phyloP scores from a whole-genome alignment of 2,888 invertebrate genomes.

The Actias luna region DNA sequence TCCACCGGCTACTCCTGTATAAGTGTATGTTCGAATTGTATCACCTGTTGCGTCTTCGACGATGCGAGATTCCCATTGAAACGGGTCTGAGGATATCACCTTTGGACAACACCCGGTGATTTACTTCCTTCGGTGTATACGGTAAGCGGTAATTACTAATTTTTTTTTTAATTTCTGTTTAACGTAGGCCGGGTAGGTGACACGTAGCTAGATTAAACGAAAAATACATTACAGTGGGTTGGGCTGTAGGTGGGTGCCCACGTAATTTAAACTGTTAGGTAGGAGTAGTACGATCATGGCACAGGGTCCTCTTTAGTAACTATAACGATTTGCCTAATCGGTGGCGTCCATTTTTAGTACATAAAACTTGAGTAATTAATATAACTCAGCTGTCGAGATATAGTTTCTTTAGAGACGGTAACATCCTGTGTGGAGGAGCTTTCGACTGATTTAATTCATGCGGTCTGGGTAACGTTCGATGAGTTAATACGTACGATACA shows the following conservation, averaged over 20 bases:
- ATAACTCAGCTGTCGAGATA: neutral
- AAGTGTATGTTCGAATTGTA: conserved; percentile 14
- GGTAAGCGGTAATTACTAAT: conserved; percentile 63
- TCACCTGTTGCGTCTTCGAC: conserved; percentile 34
- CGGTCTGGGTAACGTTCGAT: conserved; percentile 8
- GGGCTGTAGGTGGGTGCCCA: conserved; percentile 74
- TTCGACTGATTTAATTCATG: neutral
- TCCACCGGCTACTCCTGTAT: conserved; percentile 45
- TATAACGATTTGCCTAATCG: conserved; percentile 29
- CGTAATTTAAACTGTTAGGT: conserved; percentile 70
- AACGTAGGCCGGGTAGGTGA: conserved; percentile 55
- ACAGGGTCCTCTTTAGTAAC: conserved; percentile 56
- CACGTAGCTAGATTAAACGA: conserved; percentile 63
- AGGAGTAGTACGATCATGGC: conserved; percentile 58
- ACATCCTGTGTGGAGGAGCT: neutral
- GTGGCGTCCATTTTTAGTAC: conserved; percentile 4
- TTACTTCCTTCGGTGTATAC: conserved; percentile 59
- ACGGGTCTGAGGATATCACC: conserved; percentile 42
- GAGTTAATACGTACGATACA: conserved; percentile 1
- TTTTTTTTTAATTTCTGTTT: conserved; percentile 44
- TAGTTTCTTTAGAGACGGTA: neutral
- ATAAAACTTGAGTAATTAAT: conserved; percentile 5
- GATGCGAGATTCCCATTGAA: conserved; percentile 43
- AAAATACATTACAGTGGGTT: conserved; percentile 67
- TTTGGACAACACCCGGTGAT: conserved; percentile 59